Conservation (phyloP, 2,888 invertebrate species). For the Cantharis lateralis region DNA sequence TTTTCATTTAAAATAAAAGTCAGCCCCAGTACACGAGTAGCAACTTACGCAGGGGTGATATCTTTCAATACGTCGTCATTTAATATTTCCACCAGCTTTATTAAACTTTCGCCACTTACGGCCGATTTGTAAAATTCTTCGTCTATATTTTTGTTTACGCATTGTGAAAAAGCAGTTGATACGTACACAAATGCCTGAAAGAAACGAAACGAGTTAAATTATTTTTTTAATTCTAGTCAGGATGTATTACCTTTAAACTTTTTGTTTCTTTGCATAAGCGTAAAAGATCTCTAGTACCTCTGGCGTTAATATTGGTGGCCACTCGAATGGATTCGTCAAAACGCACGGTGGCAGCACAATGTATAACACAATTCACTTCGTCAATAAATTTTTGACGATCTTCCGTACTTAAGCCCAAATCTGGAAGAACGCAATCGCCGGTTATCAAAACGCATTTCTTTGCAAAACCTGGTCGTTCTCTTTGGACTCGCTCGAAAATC, state of each 20-base stretch:
- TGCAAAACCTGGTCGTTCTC: constrained; percentile 53
- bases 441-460: constrained; percentile 60
- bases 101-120: constrained; percentile 55
- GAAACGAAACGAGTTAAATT: background rate
- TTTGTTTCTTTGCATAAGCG: constrained; percentile 58
- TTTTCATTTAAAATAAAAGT: background rate
- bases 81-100: constrained; percentile 42
- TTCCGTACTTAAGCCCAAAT: constrained; percentile 56
- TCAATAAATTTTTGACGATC: constrained; percentile 56
- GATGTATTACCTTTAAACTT: constrained; percentile 62
- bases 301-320: constrained; percentile 58
- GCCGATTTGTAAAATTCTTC: constrained; percentile 58
- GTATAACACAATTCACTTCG: constrained; percentile 56
- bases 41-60: constrained; percentile 45
- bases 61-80: constrained; percentile 51
- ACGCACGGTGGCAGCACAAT: constrained; percentile 61
- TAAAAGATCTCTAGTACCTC: constrained; percentile 58
- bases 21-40: background rate
- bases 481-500: constrained; percentile 58
- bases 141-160: constrained; percentile 38
- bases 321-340: constrained; percentile 59
- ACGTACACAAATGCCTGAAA: constrained; percentile 39
- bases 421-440: constrained; percentile 57
- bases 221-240: background rate
- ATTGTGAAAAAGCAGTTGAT: constrained; percentile 44